Evolutionary conservation across 2,797 vertebrate species (phyloP).

Genomic region (Echeneis naucrates): DNA sequence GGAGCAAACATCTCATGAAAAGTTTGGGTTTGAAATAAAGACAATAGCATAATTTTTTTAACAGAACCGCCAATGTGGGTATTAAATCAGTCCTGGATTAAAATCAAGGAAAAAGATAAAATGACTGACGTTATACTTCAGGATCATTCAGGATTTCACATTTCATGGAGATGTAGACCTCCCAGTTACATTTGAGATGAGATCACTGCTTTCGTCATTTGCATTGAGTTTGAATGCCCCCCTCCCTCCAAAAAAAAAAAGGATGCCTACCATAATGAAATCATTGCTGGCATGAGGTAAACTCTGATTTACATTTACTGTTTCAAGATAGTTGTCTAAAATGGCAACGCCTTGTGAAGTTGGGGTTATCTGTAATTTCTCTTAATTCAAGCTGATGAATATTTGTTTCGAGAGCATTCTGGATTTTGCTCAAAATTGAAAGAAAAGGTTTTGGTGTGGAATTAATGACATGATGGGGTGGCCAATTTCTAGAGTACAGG

Average conservation of each 20-base stretch:
- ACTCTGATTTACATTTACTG: constrained; percentile 2
- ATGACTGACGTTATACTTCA: background rate
- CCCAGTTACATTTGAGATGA: constrained; percentile 44
- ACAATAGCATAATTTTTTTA: background rate
- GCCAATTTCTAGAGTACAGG: constrained; percentile 38
- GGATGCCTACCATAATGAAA: constrained; percentile 22
- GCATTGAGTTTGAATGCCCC: background rate
- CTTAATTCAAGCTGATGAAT: constrained; percentile 1
- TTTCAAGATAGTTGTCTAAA: constrained; percentile 7
- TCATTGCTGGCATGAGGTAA: constrained; percentile 37
- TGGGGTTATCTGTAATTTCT: background rate
- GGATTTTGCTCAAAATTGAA: constrained; percentile 11
- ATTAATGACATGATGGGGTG: constrained; percentile 30
- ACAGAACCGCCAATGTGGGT: constrained; percentile 8
- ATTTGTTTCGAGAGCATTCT: constrained; percentile 13
- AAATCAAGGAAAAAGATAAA: constrained; percentile 9
- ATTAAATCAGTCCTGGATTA: too few species aligned
- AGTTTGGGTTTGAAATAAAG: constrained; percentile 30
- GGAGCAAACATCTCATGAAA: constrained; percentile 35
- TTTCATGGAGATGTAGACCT: constrained; percentile 32
- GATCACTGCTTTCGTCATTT: constrained; percentile 5
- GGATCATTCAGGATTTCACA: constrained; percentile 54
- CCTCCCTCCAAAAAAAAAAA: background rate
- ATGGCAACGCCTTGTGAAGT: constrained; percentile 16
- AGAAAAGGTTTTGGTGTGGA: constrained; percentile 21